Percentiles rank a stretch among this genome's conserved stretches.
These are phyloP conservation scores for Chloebia gouldiae DNA, from an alignment of 2,113 vertebrate species.

Conservation along the genomic window DNA sequence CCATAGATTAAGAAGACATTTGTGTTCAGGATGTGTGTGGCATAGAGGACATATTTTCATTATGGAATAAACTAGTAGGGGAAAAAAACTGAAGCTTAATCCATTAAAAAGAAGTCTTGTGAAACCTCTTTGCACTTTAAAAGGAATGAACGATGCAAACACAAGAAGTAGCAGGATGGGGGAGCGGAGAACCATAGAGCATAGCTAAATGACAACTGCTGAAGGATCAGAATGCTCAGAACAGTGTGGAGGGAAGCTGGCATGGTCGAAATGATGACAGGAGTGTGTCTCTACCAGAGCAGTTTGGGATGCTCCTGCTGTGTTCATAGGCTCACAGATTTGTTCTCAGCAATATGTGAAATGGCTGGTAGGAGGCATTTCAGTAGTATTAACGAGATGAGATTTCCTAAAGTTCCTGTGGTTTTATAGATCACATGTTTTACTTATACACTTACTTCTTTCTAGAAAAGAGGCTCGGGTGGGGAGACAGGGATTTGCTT, in stretches of 20 bases:
- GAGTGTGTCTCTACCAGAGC: fast-evolving
- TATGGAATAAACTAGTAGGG: not conserved
- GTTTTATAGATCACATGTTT: not conserved
- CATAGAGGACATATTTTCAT: not conserved
- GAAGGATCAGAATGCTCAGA: not conserved
- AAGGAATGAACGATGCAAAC: not conserved
- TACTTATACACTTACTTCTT: not conserved
- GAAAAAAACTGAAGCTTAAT: not conserved
- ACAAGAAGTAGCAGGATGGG: not conserved
- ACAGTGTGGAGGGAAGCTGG: not conserved
- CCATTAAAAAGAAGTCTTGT: not conserved
- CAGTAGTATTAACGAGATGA: not conserved
- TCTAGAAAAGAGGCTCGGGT: not conserved
- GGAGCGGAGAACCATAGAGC: not conserved
- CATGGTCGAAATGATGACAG: not conserved
- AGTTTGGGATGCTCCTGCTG: not conserved
- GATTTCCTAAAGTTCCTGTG: not conserved
- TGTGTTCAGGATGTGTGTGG: conserved; percentile 42
- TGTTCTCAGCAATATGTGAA: not conserved
- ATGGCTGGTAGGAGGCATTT: not conserved
- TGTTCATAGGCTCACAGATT: not conserved
- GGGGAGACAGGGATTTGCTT: not conserved
- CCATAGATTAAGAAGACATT: conserved; percentile 12
- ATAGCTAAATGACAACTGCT: not conserved
- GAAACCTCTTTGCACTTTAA: not conserved